A percentile compares a stretch with the other conserved stretches of the same genome.
Conservation (phyloP, 1,140 invertebrate species). For the Bombus balteatus region DNA sequence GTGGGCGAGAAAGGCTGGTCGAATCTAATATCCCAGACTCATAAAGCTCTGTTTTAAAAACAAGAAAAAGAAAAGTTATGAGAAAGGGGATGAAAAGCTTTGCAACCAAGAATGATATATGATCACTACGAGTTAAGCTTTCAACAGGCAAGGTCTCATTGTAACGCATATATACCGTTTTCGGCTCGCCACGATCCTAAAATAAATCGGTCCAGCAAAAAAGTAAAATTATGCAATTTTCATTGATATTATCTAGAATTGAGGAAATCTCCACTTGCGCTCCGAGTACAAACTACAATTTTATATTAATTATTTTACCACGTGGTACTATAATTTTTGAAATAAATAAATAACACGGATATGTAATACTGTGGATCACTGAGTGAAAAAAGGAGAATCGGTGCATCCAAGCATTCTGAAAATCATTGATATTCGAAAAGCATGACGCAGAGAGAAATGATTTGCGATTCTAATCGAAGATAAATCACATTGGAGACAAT, state of each 20-base stretch:
- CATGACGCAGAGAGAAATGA: background rate
- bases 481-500: constrained; percentile 23
- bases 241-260: constrained; percentile 5
- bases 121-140: constrained; percentile 65
- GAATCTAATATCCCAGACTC: constrained; percentile 63
- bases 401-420: background rate
- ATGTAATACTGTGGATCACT: too few species aligned
- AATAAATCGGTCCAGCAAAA: constrained; percentile 46
- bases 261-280: background rate
- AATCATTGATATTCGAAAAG: too few species aligned
- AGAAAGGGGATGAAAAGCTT: constrained; percentile 24
- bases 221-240: background rate
- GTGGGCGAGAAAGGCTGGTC: background rate
- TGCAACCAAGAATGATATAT: constrained; percentile 55
- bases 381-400: too few species aligned
- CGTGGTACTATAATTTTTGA: too few species aligned
- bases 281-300: too few species aligned
- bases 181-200: constrained; percentile 12
- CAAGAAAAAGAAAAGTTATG: constrained; percentile 33
- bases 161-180: constrained; percentile 56
- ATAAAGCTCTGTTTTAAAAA: constrained; percentile 57
- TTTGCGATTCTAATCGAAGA: background rate
- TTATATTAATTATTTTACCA: too few species aligned
- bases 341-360: too few species aligned
- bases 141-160: constrained; percentile 39